Evolutionary conservation across 2,888 invertebrate species (phyloP), one percentile per base, ranked within the genome.

Genomic region (Auanema freiburgensis): DNA sequence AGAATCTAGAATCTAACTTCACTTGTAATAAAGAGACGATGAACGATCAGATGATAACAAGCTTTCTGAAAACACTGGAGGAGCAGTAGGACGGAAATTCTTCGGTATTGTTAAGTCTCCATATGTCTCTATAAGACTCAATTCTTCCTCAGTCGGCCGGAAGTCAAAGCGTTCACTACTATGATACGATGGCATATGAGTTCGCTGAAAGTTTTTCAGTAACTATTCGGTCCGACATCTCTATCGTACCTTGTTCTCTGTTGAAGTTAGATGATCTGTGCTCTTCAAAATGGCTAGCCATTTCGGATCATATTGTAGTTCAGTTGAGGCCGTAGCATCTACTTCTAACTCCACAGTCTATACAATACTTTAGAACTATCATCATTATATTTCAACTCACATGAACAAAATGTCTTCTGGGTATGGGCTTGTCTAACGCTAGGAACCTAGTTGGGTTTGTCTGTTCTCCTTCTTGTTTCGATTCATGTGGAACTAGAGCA

Each of bases 261-360:
- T 65, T 6, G 25, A 53, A n/a, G 74, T 72, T 16, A 77, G 67
- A 0, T 63, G 40, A 87, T 97, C 92, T 0, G 97, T 97, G 70
- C 89, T 88, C 82, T 89, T 89, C 52, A 98, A 87, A 81, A 97
- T 89, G 11, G 91, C 89, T 66, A 98, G 86, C 97, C 97, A 98
- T 85, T 96, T 93, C n/a, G 90, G 87, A 86, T 98, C 97, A 84
- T 92, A 90, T 71, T 88, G 87, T 24, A 92, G 58, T 18, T 52
- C 59, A 18, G 65, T 25, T 11, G 50, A 44, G 8, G 77, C 78
- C 55, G 77, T 70, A 25, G 61, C 68, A 10, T 59, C 64, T 21
- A 78, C 63, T 16, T 66, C 66, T 21, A 77, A 52, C 43, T 74
- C 72, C 6, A 77, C 53, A 5, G 71, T 64, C 69, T 72, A 57